Evolutionary conservation across 1,140 invertebrate genomes (phyloP).

Genomic region (Heterodera schachtii): DNA sequence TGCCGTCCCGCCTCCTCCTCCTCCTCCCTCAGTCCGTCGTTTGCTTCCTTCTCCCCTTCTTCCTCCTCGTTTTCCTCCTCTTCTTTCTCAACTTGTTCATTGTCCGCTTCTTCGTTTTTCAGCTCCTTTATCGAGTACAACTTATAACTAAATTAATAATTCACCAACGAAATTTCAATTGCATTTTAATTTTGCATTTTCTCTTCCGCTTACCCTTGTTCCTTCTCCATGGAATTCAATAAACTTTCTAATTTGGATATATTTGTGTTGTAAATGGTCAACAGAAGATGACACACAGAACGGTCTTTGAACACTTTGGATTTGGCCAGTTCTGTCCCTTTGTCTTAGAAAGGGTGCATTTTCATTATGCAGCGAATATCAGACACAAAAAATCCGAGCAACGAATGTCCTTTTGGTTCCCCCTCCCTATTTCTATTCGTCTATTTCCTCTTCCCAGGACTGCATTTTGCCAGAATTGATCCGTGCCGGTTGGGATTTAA

Average conservation of each 20-base stretch:
- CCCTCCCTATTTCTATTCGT: too few species aligned
- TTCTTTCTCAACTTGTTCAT: neutral
- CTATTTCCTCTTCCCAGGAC: too few species aligned
- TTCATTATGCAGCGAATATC: too few species aligned
- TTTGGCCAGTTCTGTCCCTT: neutral
- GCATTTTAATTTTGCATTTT: neutral
- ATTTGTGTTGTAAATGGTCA: slow-evolving; percentile 9
- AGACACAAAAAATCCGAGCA: too few species aligned
- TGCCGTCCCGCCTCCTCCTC: neutral
- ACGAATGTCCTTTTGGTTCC: too few species aligned
- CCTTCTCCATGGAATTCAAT: neutral
- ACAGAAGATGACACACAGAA: slow-evolving; percentile 31
- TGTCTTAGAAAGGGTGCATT: neutral
- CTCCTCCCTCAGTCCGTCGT: neutral
- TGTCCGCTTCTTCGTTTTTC: neutral
- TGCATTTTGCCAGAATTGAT: too few species aligned
- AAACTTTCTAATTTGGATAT: neutral
- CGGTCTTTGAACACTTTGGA: slow-evolving; percentile 2
- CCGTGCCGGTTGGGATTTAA: too few species aligned
- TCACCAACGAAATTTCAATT: neutral
- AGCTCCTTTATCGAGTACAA: slow-evolving; percentile 1
- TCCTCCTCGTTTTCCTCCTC: neutral
- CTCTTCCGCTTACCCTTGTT: neutral
- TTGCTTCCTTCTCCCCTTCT: slow-evolving; percentile 1
- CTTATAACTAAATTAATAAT: neutral